Conservation (phyloP, 1,140 invertebrate genomes). For the Tribolium castaneum region DNA sequence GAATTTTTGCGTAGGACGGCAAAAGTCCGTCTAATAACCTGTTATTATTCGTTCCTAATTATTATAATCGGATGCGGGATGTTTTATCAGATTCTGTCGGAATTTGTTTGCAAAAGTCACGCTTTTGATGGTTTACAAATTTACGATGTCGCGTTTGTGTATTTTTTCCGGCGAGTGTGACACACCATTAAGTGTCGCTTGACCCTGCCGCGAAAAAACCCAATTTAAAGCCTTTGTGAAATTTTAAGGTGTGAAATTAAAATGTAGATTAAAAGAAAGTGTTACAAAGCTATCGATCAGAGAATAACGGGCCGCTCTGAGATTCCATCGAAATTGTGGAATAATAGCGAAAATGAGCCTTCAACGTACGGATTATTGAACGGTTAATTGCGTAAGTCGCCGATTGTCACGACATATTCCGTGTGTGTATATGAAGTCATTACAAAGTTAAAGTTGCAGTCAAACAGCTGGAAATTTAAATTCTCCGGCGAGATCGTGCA, state of each 20-base stretch:
- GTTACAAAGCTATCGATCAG: constrained; percentile 27
- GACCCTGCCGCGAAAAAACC: constrained; percentile 13
- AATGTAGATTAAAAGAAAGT: constrained; percentile 36
- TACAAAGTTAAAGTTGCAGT: constrained; percentile 38
- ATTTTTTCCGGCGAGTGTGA: neutral
- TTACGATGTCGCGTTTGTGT: neutral
- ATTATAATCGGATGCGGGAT: neutral
- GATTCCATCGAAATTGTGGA: constrained; percentile 17
- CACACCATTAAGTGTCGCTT: constrained; percentile 12
- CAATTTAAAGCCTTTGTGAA: constrained; percentile 18
- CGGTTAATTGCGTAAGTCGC: constrained; percentile 47
- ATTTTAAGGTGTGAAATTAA: constrained; percentile 26
- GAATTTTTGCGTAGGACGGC: constrained; percentile 14
- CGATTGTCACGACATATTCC: constrained; percentile 51
- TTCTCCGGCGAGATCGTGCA: constrained; percentile 11
- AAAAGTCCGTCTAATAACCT: neutral
- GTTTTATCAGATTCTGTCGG: neutral
- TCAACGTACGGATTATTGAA: constrained; percentile 42
- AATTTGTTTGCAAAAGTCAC: neutral
- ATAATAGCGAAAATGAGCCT: constrained; percentile 12
- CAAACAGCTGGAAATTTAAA: constrained; percentile 35
- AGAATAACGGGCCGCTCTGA: constrained; percentile 5
- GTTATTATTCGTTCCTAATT: neutral
- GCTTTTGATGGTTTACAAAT: neutral
- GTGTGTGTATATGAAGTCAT: constrained; percentile 53